Base-by-base conservation (phyloP, 2,797 vertebrate species). In the Jordanella pulchra region DNA sequence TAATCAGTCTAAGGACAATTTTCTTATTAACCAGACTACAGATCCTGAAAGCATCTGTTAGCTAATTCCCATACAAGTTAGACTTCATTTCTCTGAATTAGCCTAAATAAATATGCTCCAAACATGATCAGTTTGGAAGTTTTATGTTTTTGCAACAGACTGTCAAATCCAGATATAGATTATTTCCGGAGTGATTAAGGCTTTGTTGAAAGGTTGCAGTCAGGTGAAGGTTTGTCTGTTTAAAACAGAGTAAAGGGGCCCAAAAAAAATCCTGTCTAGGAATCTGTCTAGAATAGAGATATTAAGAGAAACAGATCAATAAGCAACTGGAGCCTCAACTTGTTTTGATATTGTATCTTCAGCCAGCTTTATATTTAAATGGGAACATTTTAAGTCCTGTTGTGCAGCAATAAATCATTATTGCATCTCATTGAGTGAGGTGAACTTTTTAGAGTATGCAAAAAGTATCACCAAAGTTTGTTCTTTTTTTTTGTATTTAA, bases 181-280 rank as follows among this genome's bases (percentile, higher is more conserved):
- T 79, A 71, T 7, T 51, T 50, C 44, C 30, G 42, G 27, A 47
- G 44, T 65, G 56, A 77, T 77, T 85, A 64, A 86, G 54, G 77
- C 56, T 84, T 77, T 85, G 32, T 47, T 65, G 83, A 78, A 84
- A 92, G 93, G 91, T 93, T 92, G 83, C 87, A 88, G 92, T 93
- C 91, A 93, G 92, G 92, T 92, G 80, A 93, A 80, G 80, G 85
- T 86, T 90, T 48, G 86, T 83, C 83, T 89, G 65, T 89, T 90
- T 87, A 85, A 72, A 79, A 77, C 77, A 15, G 84, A 72, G 77
- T 87, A 73, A 85, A 73, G 74, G 27, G 32, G 61, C 63, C 82
- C 35, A 2, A 7, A 12, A 83, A 70, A 79, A 85, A 75, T 71
- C 69, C 39, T 13, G 35, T 74, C 75, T 68, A 32, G 18, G 84